Percentiles rank a stretch among this genome's conserved stretches.
phyloP scores from a whole-genome alignment of 2,888 invertebrate genomes.

The Trachelus stipa region DNA sequence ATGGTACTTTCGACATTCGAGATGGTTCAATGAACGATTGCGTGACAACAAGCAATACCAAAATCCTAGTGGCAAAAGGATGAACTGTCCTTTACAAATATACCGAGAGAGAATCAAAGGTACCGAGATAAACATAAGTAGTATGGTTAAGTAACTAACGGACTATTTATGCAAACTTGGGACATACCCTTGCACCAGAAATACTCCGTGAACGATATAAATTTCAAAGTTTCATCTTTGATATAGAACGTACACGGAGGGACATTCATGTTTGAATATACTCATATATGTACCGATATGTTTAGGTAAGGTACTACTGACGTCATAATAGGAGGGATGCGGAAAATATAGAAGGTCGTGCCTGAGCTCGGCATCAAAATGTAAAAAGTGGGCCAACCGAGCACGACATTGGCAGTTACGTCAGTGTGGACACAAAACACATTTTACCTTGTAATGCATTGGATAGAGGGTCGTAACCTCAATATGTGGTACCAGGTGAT shows the following conservation, averaged over 20 bases:
- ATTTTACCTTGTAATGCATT: background rate
- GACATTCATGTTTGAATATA: background rate
- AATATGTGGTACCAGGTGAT: background rate
- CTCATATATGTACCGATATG: background rate
- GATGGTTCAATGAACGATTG: background rate
- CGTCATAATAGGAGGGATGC: background rate
- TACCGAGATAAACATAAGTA: background rate
- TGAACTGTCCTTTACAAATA: background rate
- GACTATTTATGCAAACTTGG: background rate
- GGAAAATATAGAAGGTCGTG: background rate
- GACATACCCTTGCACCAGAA: background rate
- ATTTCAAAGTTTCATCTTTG: background rate
- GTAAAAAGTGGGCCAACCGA: background rate
- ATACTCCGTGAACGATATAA: background rate
- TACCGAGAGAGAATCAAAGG: background rate
- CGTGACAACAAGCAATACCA: background rate
- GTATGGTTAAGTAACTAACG: background rate
- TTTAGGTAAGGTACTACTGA: background rate
- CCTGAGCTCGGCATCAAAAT: background rate
- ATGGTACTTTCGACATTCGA: background rate
- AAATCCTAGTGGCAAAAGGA: background rate
- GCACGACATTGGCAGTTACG: background rate
- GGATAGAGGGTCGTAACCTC: background rate
- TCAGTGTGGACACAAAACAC: background rate
- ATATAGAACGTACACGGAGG: background rate